phyloP scores from a whole-genome alignment of 1,140 invertebrate species.

The Neomicropteryx cornuta region DNA sequence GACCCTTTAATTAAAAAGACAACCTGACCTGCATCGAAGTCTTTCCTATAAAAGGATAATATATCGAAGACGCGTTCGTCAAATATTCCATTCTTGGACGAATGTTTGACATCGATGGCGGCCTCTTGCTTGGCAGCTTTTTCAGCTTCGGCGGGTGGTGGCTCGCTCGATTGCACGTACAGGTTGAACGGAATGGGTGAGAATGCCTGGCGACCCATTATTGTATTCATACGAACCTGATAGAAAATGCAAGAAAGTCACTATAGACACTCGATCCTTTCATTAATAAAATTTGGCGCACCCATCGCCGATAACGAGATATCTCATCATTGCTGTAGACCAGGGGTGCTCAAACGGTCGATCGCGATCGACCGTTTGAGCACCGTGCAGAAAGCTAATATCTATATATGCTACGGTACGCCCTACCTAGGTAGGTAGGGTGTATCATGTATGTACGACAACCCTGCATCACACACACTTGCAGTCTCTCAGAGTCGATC shows the following conservation, averaged over 20 bases:
- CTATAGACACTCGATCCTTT: not conserved
- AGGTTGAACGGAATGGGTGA: slow-evolving; percentile 72
- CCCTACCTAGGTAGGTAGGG: not conserved
- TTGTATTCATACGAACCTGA: slow-evolving; percentile 77
- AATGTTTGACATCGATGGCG: too few relatives aligned
- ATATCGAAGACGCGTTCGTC: too few relatives aligned
- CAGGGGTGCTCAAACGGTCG: not conserved
- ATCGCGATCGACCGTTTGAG: not conserved
- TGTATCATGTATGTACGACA: too few relatives aligned
- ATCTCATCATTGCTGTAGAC: not conserved
- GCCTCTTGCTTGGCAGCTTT: too few relatives aligned
- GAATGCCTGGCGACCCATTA: slow-evolving; percentile 67
- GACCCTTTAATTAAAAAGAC: too few relatives aligned
- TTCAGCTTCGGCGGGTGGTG: slow-evolving; percentile 45
- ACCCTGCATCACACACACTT: too few relatives aligned
- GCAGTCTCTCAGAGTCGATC: too few relatives aligned
- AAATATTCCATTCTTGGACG: too few relatives aligned
- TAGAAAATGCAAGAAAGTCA: slow-evolving; percentile 20
- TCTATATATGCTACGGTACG: not conserved
- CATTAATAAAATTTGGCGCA: not conserved
- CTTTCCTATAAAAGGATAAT: too few relatives aligned
- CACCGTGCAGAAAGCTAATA: slow-evolving; percentile 1
- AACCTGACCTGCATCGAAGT: too few relatives aligned
- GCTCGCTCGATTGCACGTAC: slow-evolving; percentile 45
- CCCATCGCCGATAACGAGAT: slow-evolving; percentile 3